Evolutionary conservation across 64 coral and sea anemone genomes (phyloP).

Genomic region (Stichodactyla mertensii): DNA sequence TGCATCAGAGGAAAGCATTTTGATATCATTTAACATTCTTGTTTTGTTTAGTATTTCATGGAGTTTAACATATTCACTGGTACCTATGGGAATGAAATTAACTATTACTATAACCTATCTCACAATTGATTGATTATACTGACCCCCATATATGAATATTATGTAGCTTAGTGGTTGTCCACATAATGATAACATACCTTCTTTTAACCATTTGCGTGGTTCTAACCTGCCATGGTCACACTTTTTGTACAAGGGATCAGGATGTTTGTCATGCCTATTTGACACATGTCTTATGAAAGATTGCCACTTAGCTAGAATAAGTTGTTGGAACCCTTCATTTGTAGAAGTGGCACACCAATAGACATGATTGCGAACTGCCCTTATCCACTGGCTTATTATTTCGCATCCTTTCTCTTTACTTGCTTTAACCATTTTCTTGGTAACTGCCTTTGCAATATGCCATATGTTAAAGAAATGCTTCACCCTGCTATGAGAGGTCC

Average conservation of each 20-base stretch:
- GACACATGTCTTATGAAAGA: constrained; percentile 21
- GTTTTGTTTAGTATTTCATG: too few relatives aligned
- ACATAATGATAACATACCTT: background rate
- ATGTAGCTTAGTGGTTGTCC: too few relatives aligned
- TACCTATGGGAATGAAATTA: too few relatives aligned
- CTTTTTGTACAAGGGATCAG: background rate
- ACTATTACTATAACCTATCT: too few relatives aligned
- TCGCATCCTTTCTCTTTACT: constrained; percentile 36
- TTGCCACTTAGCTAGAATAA: constrained; percentile 25
- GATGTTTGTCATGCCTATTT: constrained; percentile 13
- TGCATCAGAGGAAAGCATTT: too few relatives aligned
- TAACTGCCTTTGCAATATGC: constrained; percentile 25
- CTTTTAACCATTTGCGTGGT: background rate
- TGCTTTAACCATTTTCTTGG: constrained; percentile 7
- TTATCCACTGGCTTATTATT: constrained; percentile 2
- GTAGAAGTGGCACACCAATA: constrained; percentile 38
- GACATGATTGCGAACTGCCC: constrained; percentile 1
- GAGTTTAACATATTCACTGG: too few relatives aligned
- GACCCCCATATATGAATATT: too few relatives aligned
- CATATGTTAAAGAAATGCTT: constrained; percentile 53
- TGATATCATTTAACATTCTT: too few relatives aligned
- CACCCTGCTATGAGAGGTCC: background rate
- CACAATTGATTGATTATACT: too few relatives aligned
- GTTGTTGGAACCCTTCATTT: background rate
- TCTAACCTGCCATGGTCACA: constrained; percentile 5